A percentile compares a stretch with the other conserved stretches of the same genome.
Conservation (phyloP, 1,140 invertebrate genomes). For the Drosophila arizonae region DNA sequence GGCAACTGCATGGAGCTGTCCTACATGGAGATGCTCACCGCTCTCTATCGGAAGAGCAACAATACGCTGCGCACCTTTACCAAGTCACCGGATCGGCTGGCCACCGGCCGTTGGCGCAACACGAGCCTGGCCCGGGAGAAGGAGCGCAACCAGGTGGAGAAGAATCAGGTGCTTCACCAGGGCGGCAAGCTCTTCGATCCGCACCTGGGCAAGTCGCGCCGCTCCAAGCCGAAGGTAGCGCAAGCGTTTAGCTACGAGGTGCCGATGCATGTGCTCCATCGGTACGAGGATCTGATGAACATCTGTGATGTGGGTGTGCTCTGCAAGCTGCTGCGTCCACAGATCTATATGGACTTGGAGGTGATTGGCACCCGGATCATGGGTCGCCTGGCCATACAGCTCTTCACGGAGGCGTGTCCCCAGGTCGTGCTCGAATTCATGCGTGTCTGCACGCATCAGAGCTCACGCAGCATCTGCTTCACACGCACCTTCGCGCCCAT, state of each 20-base stretch:
- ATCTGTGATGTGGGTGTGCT: slow-evolving; percentile 56
- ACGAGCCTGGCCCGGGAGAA: slow-evolving; percentile 48
- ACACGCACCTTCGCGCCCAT: slow-evolving; percentile 57
- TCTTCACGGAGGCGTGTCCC: slow-evolving; percentile 74
- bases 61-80: slow-evolving; percentile 67
- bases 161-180: slow-evolving; percentile 49
- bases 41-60: slow-evolving; percentile 69
- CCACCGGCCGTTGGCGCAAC: slow-evolving; percentile 60
- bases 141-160: slow-evolving; percentile 57
- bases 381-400: slow-evolving; percentile 61
- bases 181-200: slow-evolving; percentile 61
- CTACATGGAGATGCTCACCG: slow-evolving; percentile 71
- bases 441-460: slow-evolving; percentile 52
- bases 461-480: slow-evolving; percentile 32
- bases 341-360: slow-evolving; percentile 61
- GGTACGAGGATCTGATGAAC: slow-evolving; percentile 63
- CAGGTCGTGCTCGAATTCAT: slow-evolving; percentile 70
- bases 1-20: slow-evolving; percentile 65
- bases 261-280: slow-evolving; percentile 65
- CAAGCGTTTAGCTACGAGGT: slow-evolving; percentile 61
- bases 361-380: slow-evolving; percentile 45
- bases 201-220: slow-evolving; percentile 28
- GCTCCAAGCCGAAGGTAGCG: slow-evolving; percentile 14
- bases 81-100: slow-evolving; percentile 61
- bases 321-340: slow-evolving; percentile 67